Evolutionary conservation across 1,140 invertebrate species (phyloP).

Genomic region (Cyphomyrmex costatus): DNA sequence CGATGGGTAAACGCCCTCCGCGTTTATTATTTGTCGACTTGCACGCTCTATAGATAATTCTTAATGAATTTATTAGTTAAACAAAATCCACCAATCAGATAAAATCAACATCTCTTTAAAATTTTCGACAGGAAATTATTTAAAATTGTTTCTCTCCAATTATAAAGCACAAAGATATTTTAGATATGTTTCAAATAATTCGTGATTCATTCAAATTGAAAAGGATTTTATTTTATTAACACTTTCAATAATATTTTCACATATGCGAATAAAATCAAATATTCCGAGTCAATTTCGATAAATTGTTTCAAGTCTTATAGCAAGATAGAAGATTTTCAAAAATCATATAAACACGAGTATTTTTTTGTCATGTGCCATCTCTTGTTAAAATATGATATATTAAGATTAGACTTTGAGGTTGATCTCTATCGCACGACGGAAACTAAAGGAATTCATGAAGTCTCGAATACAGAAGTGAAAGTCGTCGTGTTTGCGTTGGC

Average conservation of each 20-base stretch:
- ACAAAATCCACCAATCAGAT: background rate
- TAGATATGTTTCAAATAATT: background rate
- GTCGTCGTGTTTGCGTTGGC: conserved; percentile 66
- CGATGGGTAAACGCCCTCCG: conserved; percentile 53
- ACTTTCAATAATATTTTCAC: background rate
- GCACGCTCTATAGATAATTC: background rate
- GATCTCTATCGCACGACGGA: conserved; percentile 4
- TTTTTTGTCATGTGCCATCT: background rate
- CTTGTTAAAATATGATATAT: conserved; percentile 27
- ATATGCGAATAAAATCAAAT: background rate
- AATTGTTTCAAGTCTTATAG: background rate
- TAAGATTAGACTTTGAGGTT: background rate
- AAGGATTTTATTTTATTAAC: conserved; percentile 14
- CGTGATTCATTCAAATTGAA: background rate
- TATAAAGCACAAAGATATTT: background rate
- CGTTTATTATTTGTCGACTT: conserved; percentile 63
- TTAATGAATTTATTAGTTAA: conserved; percentile 28
- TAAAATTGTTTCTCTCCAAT: background rate
- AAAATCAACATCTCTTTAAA: conserved; percentile 3
- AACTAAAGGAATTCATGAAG: conserved; percentile 11
- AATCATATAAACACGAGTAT: background rate
- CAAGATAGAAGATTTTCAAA: background rate
- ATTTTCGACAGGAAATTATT: background rate
- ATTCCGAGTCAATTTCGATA: background rate
- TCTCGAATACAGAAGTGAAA: conserved; percentile 61